Conservation (phyloP, 2,888 invertebrate species). For the Lottia scabra region DNA sequence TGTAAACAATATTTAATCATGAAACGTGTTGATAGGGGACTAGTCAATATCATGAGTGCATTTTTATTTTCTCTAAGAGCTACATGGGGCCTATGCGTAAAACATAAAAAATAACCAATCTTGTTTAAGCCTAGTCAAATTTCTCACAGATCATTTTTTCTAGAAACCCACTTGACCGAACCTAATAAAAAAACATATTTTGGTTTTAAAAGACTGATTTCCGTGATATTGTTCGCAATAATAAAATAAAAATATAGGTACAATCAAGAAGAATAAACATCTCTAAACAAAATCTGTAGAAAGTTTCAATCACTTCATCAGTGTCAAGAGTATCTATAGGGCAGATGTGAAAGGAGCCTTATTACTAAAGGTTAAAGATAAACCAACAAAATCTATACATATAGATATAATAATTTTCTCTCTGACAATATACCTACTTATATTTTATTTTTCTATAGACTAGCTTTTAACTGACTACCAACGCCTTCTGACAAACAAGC, state of each 20-base stretch:
- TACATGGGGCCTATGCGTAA: no score
- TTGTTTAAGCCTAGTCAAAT: no score
- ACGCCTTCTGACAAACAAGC: conserved; percentile 2
- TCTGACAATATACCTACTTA: not conserved
- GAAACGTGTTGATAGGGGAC: no score
- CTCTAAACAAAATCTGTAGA: not conserved
- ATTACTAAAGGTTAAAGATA: not conserved
- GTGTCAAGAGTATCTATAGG: not conserved
- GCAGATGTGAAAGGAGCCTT: not conserved
- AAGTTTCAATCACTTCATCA: not conserved
- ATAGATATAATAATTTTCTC: not conserved
- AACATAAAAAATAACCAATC: no score
- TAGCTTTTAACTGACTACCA: not conserved
- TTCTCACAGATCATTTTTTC: no score
- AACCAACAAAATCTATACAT: not conserved
- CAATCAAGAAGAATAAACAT: not conserved
- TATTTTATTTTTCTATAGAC: not conserved
- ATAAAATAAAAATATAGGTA: not conserved
- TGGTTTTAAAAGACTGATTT: not conserved
- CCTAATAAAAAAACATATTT: no score
- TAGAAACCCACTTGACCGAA: no score
- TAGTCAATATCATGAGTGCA: no score
- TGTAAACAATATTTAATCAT: no score
- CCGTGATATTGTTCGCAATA: not conserved
- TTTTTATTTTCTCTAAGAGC: no score